These are phyloP conservation scores for Caenorhabditis tropicalis DNA, from an alignment of 1,140 invertebrate species.

Conservation along the genomic window DNA sequence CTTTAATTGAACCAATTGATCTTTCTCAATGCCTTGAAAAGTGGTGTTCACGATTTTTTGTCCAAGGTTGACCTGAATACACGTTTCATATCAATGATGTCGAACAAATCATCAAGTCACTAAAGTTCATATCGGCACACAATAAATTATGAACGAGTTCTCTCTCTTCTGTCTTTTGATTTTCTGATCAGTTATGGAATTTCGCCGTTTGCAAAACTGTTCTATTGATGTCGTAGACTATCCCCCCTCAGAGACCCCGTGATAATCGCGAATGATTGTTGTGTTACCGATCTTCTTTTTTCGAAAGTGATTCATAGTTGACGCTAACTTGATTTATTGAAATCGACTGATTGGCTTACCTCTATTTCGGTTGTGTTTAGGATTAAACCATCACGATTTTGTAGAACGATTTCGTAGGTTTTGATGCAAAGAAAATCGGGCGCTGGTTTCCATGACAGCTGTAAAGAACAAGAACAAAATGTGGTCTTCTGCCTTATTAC, in stretches of 20 bases:
- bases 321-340: slow-evolving; percentile 1
- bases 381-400: neutral
- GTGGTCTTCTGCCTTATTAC: neutral
- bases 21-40: neutral
- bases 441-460: neutral
- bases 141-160: slow-evolving; percentile 33
- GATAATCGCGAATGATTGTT: neutral
- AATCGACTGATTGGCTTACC: neutral
- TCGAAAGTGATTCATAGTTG: neutral
- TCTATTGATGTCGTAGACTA: neutral
- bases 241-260: neutral
- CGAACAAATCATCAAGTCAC: neutral
- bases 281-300: slow-evolving; percentile 7
- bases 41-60: slow-evolving; percentile 10
- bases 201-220: neutral
- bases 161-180: neutral
- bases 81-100: neutral
- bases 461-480: too few relatives aligned
- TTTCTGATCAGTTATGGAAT: neutral
- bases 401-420: neutral
- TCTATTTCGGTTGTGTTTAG: slow-evolving; percentile 1
- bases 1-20: slow-evolving; percentile 24
- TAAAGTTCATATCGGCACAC: neutral
- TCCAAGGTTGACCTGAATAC: slow-evolving; percentile 17
- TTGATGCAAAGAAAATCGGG: slow-evolving; percentile 5